These are phyloP conservation scores for Acropternis orthonyx DNA, from an alignment of 2,797 vertebrate species.

Conservation along the genomic window DNA sequence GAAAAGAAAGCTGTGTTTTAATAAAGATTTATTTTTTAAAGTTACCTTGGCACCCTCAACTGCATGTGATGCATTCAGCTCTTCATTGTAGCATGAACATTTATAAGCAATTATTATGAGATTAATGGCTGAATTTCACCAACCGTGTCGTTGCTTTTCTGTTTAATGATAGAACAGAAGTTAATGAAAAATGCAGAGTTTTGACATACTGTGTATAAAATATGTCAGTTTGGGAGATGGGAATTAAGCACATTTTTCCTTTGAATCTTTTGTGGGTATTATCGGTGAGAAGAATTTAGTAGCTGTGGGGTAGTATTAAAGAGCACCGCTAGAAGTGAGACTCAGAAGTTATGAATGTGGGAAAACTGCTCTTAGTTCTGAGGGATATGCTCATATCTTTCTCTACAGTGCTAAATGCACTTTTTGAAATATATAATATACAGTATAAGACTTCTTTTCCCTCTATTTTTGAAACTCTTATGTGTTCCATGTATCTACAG, in stretches of 20 bases:
- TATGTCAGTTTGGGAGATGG: neutral
- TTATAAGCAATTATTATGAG: slow-evolving; percentile 70
- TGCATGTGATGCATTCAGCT: slow-evolving; percentile 45
- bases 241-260: slow-evolving; percentile 12
- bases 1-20: slow-evolving; percentile 47
- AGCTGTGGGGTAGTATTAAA: neutral
- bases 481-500: neutral
- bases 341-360: slow-evolving; percentile 19
- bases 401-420: neutral
- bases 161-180: slow-evolving; percentile 63
- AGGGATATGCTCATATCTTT: neutral
- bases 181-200: slow-evolving; percentile 61
- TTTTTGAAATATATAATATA: neutral
- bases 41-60: slow-evolving; percentile 33
- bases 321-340: neutral
- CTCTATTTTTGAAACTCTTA: neutral
- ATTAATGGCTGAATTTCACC: slow-evolving; percentile 62
- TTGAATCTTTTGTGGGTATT: slow-evolving; percentile 29
- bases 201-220: slow-evolving; percentile 48
- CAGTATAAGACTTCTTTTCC: neutral
- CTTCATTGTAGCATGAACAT: slow-evolving; percentile 48
- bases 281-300: neutral
- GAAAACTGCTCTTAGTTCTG: slow-evolving; percentile 14
- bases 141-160: slow-evolving; percentile 50
- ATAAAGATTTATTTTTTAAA: slow-evolving; percentile 55